Conservation (phyloP, 2,797 vertebrate genomes). For the Anolis apletophallus region DNA sequence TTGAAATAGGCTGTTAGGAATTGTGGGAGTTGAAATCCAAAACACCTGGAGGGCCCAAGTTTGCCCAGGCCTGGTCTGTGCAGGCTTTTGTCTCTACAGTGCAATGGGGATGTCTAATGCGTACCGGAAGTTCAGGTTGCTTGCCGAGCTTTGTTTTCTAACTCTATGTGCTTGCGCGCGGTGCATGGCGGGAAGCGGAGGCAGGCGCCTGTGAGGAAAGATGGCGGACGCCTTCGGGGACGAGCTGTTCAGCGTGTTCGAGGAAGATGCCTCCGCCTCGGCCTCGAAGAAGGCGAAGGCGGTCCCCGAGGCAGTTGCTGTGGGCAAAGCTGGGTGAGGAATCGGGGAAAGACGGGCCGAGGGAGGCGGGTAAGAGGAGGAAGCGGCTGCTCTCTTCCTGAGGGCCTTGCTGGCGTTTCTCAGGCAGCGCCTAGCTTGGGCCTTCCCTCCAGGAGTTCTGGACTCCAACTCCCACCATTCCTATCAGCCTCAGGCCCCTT, state of each 20-base stretch:
- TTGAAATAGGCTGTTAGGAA: no score
- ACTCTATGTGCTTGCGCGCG: neutral
- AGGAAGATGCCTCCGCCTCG: conserved; percentile 80
- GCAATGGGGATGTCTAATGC: neutral
- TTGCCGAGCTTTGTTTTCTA: neutral
- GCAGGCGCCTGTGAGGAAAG: conserved; percentile 38
- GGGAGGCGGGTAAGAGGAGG: fast-evolving
- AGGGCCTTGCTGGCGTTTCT: no score
- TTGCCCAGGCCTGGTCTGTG: no score
- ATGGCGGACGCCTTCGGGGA: conserved; percentile 97
- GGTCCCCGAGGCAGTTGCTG: neutral
- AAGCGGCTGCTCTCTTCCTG: no score
- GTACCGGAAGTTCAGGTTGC: neutral
- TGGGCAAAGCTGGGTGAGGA: conserved; percentile 79
- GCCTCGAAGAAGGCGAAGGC: conserved; percentile 74
- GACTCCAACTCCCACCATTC: no score
- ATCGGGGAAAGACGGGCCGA: fast-evolving
- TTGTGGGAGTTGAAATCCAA: no score
- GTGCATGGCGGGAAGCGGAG: neutral
- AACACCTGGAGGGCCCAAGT: no score
- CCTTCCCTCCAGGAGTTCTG: no score
- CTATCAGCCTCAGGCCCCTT: no score
- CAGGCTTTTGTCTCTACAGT: neutral
- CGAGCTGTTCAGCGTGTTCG: conserved; percentile 94
- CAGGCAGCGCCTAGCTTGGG: no score